Evolutionary conservation across 2,888 invertebrate genomes (phyloP).

Genomic region (Andrena praecox): DNA sequence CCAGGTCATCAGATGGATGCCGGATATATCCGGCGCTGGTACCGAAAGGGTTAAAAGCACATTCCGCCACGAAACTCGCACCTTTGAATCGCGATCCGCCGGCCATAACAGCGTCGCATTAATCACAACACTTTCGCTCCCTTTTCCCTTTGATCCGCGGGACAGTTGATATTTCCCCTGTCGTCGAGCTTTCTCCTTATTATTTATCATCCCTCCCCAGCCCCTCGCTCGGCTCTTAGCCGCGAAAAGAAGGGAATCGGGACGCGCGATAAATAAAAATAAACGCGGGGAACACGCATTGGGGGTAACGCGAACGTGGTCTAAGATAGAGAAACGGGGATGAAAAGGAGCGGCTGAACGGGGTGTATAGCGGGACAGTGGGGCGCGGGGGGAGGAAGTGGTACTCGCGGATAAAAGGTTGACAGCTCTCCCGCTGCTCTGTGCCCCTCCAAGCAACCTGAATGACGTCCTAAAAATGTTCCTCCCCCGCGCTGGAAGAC

Average conservation of each 20-base stretch:
- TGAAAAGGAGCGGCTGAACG: not conserved
- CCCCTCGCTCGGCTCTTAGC: slow-evolving; percentile 3
- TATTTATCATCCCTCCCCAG: slow-evolving; percentile 76
- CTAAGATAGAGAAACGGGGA: slow-evolving; percentile 7
- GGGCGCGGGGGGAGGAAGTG: not conserved
- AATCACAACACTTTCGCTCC: slow-evolving; percentile 24
- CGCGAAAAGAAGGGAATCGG: slow-evolving; percentile 23
- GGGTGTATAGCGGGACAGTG: not conserved
- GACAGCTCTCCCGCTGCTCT: slow-evolving; percentile 69
- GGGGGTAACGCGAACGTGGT: slow-evolving; percentile 10
- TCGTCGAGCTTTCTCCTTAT: slow-evolving; percentile 66
- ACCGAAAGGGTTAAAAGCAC: too few relatives aligned
- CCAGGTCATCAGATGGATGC: too few relatives aligned
- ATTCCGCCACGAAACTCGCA: too few relatives aligned
- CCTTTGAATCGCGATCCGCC: not conserved
- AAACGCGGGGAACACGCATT: slow-evolving; percentile 27
- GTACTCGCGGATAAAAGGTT: slow-evolving; percentile 63
- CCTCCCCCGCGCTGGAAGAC: slow-evolving; percentile 42
- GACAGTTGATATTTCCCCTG: slow-evolving; percentile 57
- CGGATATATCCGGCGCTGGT: too few relatives aligned
- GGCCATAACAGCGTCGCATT: slow-evolving; percentile 11
- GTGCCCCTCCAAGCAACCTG: slow-evolving; percentile 65
- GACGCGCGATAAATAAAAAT: slow-evolving; percentile 64
- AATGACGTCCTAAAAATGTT: slow-evolving; percentile 75
- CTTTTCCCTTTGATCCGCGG: slow-evolving; percentile 21